phyloP scores from a whole-genome alignment of 2,888 invertebrate genomes.

The Sesia apiformis region DNA sequence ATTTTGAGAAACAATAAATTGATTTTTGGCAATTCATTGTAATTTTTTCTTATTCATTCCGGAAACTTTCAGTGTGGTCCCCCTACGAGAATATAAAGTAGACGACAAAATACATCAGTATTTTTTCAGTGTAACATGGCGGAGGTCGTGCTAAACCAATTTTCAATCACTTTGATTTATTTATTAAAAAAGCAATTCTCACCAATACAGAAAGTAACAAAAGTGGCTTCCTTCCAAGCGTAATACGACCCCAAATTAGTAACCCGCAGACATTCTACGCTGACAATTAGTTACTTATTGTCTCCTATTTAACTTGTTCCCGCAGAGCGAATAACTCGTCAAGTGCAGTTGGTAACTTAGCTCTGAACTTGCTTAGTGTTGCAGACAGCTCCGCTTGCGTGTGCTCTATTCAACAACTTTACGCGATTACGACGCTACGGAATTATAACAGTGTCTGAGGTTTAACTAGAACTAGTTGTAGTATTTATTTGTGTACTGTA shows the following conservation, averaged over 20 bases:
- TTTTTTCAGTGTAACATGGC: no score
- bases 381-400: constrained; percentile 4
- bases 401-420: constrained; percentile 1
- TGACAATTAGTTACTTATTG: constrained; percentile 28
- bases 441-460: no score
- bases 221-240: neutral
- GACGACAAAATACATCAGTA: no score
- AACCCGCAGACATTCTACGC: neutral
- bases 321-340: constrained; percentile 24
- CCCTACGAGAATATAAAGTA: no score
- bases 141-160: no score
- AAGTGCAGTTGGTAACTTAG: constrained; percentile 28
- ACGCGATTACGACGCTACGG: constrained; percentile 1
- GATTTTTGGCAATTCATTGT: no score
- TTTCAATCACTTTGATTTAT: no score
- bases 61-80: no score
- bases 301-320: constrained; percentile 33
- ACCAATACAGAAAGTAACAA: neutral
- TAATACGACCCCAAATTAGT: neutral
- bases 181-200: neutral
- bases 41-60: no score
- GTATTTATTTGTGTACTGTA: no score
- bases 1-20: no score
- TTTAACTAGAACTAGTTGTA: no score
- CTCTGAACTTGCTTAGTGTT: constrained; percentile 31